Evolutionary conservation across 2,888 invertebrate genomes (phyloP).

Genomic region (Platynereis dumerilii): DNA sequence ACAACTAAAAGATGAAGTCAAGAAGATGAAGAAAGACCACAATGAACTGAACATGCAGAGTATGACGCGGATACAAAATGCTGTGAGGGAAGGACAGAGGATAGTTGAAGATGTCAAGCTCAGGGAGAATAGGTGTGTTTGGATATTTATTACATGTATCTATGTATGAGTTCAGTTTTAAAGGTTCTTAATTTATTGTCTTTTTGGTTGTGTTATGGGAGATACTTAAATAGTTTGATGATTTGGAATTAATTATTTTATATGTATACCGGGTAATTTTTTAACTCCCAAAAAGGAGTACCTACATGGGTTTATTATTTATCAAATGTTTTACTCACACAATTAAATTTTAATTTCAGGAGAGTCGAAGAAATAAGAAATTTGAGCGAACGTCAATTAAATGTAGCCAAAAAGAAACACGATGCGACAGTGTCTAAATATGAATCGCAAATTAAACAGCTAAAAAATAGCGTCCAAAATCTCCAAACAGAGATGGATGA

Average conservation of each 20-base stretch:
- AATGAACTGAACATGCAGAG: conserved; percentile 40
- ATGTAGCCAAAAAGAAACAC: conserved; percentile 42
- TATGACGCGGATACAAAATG: conserved; percentile 34
- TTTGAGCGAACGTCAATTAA: conserved; percentile 27
- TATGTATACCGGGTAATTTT: no score
- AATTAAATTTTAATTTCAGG: conserved; percentile 24
- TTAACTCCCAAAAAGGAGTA: no score
- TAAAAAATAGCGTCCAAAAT: conserved; percentile 43
- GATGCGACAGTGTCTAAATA: conserved; percentile 45
- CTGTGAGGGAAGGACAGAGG: conserved; percentile 20
- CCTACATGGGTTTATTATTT: no score
- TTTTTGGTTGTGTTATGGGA: no score
- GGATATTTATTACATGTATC: neutral
- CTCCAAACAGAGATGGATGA: conserved; percentile 47
- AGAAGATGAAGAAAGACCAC: conserved; percentile 40
- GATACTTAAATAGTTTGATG: no score
- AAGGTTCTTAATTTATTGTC: neutral
- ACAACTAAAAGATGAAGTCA: conserved; percentile 41
- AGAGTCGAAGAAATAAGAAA: conserved; percentile 7
- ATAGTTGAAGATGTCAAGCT: conserved; percentile 16
- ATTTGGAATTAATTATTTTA: no score
- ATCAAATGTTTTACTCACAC: no score
- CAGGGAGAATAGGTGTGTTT: conserved; percentile 23
- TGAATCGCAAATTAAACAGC: conserved; percentile 44
- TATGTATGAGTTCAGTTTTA: neutral